These are phyloP conservation scores for Cygnus olor DNA, from an alignment of 2,797 vertebrate species.

Conservation along the genomic window DNA sequence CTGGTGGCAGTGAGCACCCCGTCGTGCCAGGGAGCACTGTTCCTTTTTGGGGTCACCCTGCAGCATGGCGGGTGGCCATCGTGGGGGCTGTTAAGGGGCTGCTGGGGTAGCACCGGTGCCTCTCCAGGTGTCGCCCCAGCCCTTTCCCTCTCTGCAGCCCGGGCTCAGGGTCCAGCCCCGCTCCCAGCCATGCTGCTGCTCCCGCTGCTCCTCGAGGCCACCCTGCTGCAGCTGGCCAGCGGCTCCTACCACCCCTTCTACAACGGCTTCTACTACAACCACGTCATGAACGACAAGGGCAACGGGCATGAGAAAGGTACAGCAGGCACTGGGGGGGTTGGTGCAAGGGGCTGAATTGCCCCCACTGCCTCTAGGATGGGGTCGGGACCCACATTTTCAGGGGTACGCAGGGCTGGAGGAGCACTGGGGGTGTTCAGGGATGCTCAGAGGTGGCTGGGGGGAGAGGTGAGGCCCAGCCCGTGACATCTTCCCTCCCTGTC, in stretches of 20 bases:
- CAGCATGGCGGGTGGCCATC: background rate
- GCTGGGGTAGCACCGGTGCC: background rate
- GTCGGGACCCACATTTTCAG: no score
- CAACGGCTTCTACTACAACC: constrained; percentile 91
- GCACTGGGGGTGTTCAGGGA: rapidly evolving
- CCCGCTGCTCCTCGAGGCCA: constrained; percentile 58
- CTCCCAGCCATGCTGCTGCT: constrained; percentile 54
- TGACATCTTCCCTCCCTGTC: background rate
- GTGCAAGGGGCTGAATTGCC: background rate
- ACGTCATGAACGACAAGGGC: constrained; percentile 75
- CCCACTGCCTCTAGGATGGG: background rate
- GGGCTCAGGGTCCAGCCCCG: rapidly evolving
- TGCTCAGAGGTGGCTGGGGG: background rate
- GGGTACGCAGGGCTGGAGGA: background rate
- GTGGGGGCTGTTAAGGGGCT: background rate
- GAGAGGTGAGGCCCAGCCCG: background rate
- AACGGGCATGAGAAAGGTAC: constrained; percentile 80
- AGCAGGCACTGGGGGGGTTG: background rate
- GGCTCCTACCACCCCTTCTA: constrained; percentile 73
- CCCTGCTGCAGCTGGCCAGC: constrained; percentile 56
- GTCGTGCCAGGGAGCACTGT: background rate
- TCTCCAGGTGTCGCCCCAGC: background rate
- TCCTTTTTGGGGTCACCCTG: background rate
- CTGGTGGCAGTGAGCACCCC: rapidly evolving
- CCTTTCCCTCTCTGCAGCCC: background rate